phyloP scores from a whole-genome alignment of 2,797 vertebrate genomes.

The Tiaroga cobitis region DNA sequence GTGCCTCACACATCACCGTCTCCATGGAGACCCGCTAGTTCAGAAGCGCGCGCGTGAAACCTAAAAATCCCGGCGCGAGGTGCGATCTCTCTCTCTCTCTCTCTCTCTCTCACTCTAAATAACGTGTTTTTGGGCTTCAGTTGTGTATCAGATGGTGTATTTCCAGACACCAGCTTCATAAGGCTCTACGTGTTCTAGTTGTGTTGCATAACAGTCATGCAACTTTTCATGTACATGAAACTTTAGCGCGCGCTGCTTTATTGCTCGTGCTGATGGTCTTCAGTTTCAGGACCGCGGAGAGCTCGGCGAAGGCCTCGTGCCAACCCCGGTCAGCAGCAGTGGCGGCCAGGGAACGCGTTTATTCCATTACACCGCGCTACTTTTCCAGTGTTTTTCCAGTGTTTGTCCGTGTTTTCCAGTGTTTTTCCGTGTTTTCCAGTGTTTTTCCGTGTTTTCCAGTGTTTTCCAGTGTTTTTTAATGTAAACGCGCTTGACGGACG shows the following conservation, averaged over 20 bases:
- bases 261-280: not conserved
- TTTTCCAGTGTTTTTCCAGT: too few relatives aligned
- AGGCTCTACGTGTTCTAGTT: not conserved
- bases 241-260: not conserved
- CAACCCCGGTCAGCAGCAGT: too few relatives aligned
- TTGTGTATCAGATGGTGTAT: not conserved
- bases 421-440: too few relatives aligned
- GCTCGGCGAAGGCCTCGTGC: too few relatives aligned
- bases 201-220: slow-evolving; percentile 5
- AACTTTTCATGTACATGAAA: not conserved
- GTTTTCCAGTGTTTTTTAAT: too few relatives aligned
- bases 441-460: too few relatives aligned
- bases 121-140: not conserved
- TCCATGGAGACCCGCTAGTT: slow-evolving; percentile 82
- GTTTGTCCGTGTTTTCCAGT: too few relatives aligned
- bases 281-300: not conserved
- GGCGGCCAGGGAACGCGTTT: too few relatives aligned
- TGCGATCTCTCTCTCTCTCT: not conserved
- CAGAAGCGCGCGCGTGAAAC: slow-evolving; percentile 30
- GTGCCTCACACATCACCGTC: slow-evolving; percentile 71
- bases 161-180: not conserved
- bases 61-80: slow-evolving; percentile 5
- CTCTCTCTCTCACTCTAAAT: not conserved
- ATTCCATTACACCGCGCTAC: too few relatives aligned
- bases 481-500: too few relatives aligned